Percentiles rank a stretch among this genome's conserved stretches.
phyloP scores from a whole-genome alignment of 2,888 invertebrate genomes.

The Urechis unicinctus region DNA sequence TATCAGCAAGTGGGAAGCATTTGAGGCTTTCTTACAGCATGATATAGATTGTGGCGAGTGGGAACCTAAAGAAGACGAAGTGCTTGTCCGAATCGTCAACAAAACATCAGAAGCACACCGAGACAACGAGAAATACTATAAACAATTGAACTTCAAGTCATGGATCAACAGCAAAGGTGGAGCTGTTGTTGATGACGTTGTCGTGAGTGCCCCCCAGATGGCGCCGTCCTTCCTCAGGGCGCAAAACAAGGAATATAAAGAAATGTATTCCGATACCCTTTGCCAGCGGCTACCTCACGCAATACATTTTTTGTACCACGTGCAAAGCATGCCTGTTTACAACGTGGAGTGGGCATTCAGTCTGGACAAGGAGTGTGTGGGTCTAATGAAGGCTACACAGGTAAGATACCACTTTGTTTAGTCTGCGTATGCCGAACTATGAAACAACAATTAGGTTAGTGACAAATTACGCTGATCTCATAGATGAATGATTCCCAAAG shows the following conservation, averaged over 20 bases:
- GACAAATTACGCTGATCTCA: too few species aligned
- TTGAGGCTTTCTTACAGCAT: too few species aligned
- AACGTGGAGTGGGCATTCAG: slow-evolving; percentile 5
- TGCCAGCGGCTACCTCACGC: background rate
- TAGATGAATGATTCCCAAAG: too few species aligned
- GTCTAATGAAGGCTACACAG: background rate
- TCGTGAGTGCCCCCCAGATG: background rate
- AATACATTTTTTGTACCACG: background rate
- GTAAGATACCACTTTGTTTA: too few species aligned
- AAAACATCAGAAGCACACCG: too few species aligned
- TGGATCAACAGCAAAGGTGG: background rate
- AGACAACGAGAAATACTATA: too few species aligned
- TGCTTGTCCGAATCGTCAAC: slow-evolving; percentile 2
- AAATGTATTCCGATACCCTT: background rate
- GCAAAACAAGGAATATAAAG: too few species aligned
- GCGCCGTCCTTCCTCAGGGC: background rate
- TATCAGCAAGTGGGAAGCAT: too few species aligned
- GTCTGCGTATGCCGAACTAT: too few species aligned
- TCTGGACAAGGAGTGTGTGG: background rate
- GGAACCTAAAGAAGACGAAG: slow-evolving; percentile 3
- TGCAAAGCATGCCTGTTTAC: background rate
- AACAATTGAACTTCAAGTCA: background rate
- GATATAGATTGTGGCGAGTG: too few species aligned
- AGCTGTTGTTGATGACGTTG: background rate
- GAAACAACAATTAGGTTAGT: too few species aligned